A percentile compares a stretch with the other conserved stretches of the same genome.
Conservation (phyloP, 35 echinoderm and acorn worm species). For the Diadema setosum region DNA sequence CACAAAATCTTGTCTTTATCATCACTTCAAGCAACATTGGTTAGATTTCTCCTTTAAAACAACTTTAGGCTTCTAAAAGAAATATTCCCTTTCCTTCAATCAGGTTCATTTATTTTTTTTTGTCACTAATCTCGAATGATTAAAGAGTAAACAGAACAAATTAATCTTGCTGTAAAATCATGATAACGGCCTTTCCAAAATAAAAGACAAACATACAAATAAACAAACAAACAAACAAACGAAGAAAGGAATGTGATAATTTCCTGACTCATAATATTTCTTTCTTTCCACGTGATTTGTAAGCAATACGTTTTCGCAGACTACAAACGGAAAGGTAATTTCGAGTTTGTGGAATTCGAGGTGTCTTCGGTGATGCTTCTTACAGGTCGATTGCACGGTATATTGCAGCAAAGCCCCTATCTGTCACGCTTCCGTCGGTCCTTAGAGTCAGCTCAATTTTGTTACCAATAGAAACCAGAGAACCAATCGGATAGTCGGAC, state of each 20-base stretch:
- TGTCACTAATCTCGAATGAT: background rate
- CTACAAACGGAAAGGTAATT: background rate
- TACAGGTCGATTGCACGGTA: background rate
- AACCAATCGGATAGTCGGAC: background rate
- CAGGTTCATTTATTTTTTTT: no score
- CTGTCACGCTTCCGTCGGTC: background rate
- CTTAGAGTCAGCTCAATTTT: background rate
- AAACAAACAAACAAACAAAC: background rate
- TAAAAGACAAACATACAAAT: background rate
- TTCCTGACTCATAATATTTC: background rate
- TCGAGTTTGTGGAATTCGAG: no score
- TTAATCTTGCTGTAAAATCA: background rate
- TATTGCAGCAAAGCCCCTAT: background rate
- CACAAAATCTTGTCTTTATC: background rate
- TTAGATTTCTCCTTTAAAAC: no score
- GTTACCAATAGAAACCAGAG: background rate
- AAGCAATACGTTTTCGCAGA: background rate
- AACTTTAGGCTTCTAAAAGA: no score
- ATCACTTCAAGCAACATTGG: background rate
- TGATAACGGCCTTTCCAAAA: background rate
- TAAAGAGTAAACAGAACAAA: background rate
- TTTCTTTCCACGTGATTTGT: background rate
- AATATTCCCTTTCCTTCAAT: no score
- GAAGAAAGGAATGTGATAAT: background rate
- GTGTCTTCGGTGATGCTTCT: no score